Base-by-base conservation (phyloP, 2,888 invertebrate species). In the Polydrusus cervinus region DNA sequence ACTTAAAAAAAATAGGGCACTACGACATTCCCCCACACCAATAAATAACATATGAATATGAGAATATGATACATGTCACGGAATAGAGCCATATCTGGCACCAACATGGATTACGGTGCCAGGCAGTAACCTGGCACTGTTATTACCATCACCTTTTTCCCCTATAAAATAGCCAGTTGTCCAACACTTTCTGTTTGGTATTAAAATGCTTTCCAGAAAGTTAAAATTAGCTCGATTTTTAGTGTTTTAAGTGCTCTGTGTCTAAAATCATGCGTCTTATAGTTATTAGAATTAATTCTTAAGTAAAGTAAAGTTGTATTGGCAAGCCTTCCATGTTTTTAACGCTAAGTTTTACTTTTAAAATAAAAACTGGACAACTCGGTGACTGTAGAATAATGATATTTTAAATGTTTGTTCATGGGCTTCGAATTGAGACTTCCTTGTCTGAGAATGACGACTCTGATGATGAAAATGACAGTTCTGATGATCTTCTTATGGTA, bases 401-500 rank as follows among this genome's bases (percentile, higher is more conserved):
- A 34, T 25, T 25, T 30, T 53, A 53, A 74, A 86, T 86, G 86
- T 86, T 86, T 61, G 85, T 86, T 6, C 82, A 84, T 71, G 85
- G 84, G 13, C 81, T 84, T 10, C 80, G 79, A 10, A 81, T 79
- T 3, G 78, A 79, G 18, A 79, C 78, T 16, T 74, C 75, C 3
- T 80, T 80, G 6, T 80, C 80, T 30, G 79, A 80, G 6, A 79
- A 81, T 8, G 84, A 82, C 34, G 76, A 80, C 6, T 82, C 83
- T 25, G 78, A 79, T 2, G 83, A 84, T 49, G 80, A 81, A 13
- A 82, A 84, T 53, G 77, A 78, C 1, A 83, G 83, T 64, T 78
- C 79, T 8, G 85, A 84, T 51, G 81, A 82, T 43, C 78, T 85
- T 78, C 81, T 85, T 55, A 72, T 80, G 83, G 85, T 85, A 83